Conservation (phyloP, 1,140 invertebrate genomes). For the Whitmania pigra region DNA sequence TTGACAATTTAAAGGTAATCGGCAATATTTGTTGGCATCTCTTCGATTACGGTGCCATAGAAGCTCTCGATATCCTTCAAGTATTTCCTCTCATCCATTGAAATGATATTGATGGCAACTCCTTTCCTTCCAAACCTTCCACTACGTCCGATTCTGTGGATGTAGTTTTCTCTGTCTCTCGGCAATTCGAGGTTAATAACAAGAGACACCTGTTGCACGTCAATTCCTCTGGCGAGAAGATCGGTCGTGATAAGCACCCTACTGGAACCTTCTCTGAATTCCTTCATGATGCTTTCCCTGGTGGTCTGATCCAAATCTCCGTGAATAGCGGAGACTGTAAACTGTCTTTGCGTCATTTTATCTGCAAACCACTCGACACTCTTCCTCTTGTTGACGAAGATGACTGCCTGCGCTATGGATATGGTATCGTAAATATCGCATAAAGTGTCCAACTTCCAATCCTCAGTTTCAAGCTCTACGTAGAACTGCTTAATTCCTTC, state of each 20-base stretch:
- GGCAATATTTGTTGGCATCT: slow-evolving; percentile 23
- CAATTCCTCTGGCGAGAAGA: no score
- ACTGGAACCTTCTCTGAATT: slow-evolving; percentile 92
- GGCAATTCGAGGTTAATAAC: slow-evolving; percentile 99
- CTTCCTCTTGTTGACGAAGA: slow-evolving; percentile 97
- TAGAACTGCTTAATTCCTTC: slow-evolving; percentile 96
- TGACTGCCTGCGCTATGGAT: slow-evolving; percentile 97
- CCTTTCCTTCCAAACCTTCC: slow-evolving; percentile 26
- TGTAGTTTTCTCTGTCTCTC: slow-evolving; percentile 85
- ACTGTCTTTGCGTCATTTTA: slow-evolving; percentile 81
- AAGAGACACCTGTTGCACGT: slow-evolving; percentile 88
- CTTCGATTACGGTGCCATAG: slow-evolving; percentile 20
- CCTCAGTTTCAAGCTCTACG: slow-evolving; percentile 47
- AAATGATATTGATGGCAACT: slow-evolving; percentile 23
- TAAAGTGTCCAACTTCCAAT: slow-evolving; percentile 90
- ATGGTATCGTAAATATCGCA: slow-evolving; percentile 90
- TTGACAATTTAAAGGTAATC: no score
- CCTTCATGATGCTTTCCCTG: slow-evolving; percentile 92
- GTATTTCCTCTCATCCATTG: slow-evolving; percentile 14
- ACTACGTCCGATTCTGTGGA: no score
- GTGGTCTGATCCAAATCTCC: slow-evolving; percentile 98
- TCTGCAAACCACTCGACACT: slow-evolving; percentile 95
- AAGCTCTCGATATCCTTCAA: slow-evolving; percentile 23
- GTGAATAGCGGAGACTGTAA: slow-evolving; percentile 97
- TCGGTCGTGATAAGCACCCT: slow-evolving; percentile 95